Conservation (phyloP, 2,888 invertebrate species). For the Parelbella ahira region DNA sequence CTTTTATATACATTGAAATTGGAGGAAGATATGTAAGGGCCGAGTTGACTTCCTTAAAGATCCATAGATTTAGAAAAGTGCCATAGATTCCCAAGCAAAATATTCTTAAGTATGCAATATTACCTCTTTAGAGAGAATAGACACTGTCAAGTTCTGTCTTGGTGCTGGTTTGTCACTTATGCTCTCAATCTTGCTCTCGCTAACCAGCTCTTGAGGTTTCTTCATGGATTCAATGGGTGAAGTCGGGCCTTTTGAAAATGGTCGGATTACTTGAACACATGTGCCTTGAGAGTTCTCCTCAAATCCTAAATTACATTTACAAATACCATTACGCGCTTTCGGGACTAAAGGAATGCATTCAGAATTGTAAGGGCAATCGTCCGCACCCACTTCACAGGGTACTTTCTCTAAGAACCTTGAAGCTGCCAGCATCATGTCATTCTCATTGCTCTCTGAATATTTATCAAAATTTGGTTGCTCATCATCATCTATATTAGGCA, state of each 20-base stretch:
- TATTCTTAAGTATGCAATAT: no score
- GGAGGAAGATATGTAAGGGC: no score
- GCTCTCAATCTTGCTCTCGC: slow-evolving; percentile 41
- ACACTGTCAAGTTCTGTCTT: slow-evolving; percentile 85
- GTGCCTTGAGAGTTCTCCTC: slow-evolving; percentile 61
- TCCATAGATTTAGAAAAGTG: no score
- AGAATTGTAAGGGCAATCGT: slow-evolving; percentile 84
- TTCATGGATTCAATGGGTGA: slow-evolving; percentile 54
- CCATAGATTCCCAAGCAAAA: no score
- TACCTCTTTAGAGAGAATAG: slow-evolving; percentile 88
- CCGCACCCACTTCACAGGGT: slow-evolving; percentile 81
- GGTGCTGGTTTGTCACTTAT: slow-evolving; percentile 62
- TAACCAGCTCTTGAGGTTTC: slow-evolving; percentile 42
- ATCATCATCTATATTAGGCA: slow-evolving; percentile 63
- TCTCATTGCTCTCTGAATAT: slow-evolving; percentile 59
- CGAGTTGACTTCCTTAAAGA: no score
- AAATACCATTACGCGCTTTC: slow-evolving; percentile 84
- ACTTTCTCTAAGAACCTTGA: slow-evolving; percentile 71
- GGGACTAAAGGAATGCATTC: slow-evolving; percentile 81
- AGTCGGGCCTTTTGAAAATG: slow-evolving; percentile 66
- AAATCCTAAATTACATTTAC: slow-evolving; percentile 85
- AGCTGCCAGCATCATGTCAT: slow-evolving; percentile 74
- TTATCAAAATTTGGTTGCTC: slow-evolving; percentile 57
- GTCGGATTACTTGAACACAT: slow-evolving; percentile 53
- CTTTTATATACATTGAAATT: no score